A percentile compares a stretch with the other conserved stretches of the same genome.
Conservation (phyloP, 2,113 vertebrate species). For the Sebastes fasciatus region DNA sequence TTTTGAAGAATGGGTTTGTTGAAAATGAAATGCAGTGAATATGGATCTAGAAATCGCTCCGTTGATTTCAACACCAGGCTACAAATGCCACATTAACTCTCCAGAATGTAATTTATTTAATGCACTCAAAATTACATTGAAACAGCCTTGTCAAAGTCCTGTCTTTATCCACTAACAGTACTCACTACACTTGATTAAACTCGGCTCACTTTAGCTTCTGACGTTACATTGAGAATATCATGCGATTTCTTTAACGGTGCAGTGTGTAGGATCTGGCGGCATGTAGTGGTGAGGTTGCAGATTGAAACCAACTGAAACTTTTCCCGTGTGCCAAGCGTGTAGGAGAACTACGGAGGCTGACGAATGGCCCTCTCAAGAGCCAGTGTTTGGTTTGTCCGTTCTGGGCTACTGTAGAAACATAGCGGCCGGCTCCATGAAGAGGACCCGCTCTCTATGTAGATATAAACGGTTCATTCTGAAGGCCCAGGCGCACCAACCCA, state of each 20-base stretch:
- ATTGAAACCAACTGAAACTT: no score
- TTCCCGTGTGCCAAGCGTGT: no score
- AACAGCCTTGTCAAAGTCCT: conserved; percentile 2
- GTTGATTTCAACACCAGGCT: conserved; percentile 3
- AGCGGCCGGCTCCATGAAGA: no score
- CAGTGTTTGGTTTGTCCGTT: no score
- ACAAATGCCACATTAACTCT: conserved; percentile 26
- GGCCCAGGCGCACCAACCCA: no score
- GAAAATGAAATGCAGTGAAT: conserved; percentile 32
- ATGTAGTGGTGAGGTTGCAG: no score
- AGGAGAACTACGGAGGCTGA: no score
- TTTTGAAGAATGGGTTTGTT: conserved; percentile 13
- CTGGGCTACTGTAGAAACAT: no score
- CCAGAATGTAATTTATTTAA: conserved; percentile 70
- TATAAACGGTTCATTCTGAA: no score
- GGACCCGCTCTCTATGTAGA: no score
- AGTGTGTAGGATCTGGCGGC: no score
- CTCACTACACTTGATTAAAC: conserved; percentile 32
- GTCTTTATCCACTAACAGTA: conserved; percentile 47
- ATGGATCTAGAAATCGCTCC: conserved; percentile 1
- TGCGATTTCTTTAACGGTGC: background rate
- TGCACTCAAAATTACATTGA: conserved; percentile 21
- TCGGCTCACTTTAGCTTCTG: background rate
- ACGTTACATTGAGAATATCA: background rate
- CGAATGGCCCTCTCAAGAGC: no score